A percentile compares a stretch with the other conserved stretches of the same genome.
phyloP scores from a whole-genome alignment of 1,140 invertebrate genomes.

The Polypedilum pembai region DNA sequence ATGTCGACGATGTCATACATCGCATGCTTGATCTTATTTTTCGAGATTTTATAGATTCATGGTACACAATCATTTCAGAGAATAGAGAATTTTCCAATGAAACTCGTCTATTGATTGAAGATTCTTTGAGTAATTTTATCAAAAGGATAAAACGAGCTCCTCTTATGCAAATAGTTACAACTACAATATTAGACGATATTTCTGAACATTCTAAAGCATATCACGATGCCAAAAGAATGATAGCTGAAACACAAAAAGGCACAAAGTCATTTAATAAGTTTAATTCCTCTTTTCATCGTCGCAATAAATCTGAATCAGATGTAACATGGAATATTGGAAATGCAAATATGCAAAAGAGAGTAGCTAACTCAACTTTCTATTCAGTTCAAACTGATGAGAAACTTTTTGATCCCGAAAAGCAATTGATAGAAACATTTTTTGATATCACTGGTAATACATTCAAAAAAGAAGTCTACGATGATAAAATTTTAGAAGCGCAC shows the following conservation, averaged over 20 bases:
- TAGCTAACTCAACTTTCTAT: conserved; percentile 46
- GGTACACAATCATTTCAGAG: conserved; percentile 55
- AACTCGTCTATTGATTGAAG: conserved; percentile 27
- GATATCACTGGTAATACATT: conserved; percentile 20
- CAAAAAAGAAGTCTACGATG: conserved; percentile 29
- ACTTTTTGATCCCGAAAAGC: conserved; percentile 30
- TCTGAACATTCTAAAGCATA: conserved; percentile 81
- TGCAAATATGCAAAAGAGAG: conserved; percentile 37
- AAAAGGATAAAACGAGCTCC: conserved; percentile 76
- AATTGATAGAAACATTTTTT: conserved; percentile 30
- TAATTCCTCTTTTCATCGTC: conserved; percentile 44
- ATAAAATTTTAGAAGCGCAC: conserved; percentile 44
- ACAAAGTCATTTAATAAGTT: conserved; percentile 21
- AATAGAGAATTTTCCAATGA: conserved; percentile 45
- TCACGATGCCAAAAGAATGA: conserved; percentile 37
- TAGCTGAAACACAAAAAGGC: conserved; percentile 20
- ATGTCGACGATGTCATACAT: conserved; percentile 30
- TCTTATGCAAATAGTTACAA: conserved; percentile 82
- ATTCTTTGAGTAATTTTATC: conserved; percentile 26
- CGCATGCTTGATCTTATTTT: conserved; percentile 60
- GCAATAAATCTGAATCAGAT: conserved; percentile 66
- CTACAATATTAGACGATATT: conserved; percentile 79
- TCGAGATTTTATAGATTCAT: conserved; percentile 67
- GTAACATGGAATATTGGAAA: conserved; percentile 53
- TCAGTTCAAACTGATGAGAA: conserved; percentile 37